Evolutionary conservation across 1,140 invertebrate genomes (phyloP).

Genomic region (Zaprionus nigranus): DNA sequence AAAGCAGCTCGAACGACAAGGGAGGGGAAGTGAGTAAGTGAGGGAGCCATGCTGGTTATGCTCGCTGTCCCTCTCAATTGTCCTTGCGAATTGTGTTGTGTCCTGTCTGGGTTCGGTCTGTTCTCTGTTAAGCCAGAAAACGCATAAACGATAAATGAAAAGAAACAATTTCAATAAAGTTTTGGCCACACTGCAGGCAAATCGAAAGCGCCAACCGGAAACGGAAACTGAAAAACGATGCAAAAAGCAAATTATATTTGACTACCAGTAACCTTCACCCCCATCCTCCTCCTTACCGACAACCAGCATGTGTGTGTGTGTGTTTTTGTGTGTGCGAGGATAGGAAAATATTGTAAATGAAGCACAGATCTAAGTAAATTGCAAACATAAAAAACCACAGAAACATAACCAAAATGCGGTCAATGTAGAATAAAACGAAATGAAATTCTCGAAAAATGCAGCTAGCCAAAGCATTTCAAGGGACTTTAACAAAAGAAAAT

Average conservation of each 20-base stretch:
- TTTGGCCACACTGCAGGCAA: conserved; percentile 49
- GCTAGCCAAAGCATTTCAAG: not conserved
- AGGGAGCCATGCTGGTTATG: not conserved
- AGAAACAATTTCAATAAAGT: conserved; percentile 80
- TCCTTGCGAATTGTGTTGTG: conserved; percentile 8
- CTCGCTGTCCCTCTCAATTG: not conserved
- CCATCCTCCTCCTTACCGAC: not conserved
- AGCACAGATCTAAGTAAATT: conserved; percentile 74
- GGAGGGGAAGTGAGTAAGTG: not conserved
- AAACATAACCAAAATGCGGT: conserved; percentile 49
- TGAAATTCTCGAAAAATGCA: conserved; percentile 26
- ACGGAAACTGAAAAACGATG: conserved; percentile 70
- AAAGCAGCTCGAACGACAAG: not conserved
- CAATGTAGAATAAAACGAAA: conserved; percentile 59
- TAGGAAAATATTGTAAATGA: conserved; percentile 75
- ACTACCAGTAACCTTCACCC: conserved; percentile 35
- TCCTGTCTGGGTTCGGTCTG: conserved; percentile 19
- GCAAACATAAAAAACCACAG: conserved; percentile 71
- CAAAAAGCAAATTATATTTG: conserved; percentile 76
- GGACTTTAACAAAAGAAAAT: conserved; percentile 2
- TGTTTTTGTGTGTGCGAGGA: conserved; percentile 5
- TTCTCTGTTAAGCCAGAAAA: conserved; percentile 57
- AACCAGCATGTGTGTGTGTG: conserved; percentile 1
- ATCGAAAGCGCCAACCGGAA: conserved; percentile 58
- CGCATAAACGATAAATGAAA: conserved; percentile 75